Conservation (phyloP, 37 sponge, comb jelly and placozoan species). For the Geodia barretti region DNA sequence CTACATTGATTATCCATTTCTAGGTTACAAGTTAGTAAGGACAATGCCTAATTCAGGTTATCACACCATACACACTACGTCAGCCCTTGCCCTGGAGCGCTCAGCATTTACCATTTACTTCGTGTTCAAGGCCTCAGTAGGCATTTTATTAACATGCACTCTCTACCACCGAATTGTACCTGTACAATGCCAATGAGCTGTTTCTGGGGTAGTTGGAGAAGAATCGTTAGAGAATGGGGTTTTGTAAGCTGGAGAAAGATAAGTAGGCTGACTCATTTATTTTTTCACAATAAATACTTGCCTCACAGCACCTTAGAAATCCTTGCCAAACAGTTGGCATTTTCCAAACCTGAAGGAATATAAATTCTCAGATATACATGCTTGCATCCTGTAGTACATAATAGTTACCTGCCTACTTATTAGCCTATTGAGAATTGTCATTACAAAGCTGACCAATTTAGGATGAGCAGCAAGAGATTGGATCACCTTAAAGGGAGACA, state of each 20-base stretch:
- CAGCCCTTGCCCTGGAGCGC: background rate
- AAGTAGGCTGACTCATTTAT: background rate
- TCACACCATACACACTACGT: background rate
- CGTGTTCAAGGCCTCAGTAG: background rate
- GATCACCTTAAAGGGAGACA: slow-evolving; percentile 73
- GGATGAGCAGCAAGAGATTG: slow-evolving; percentile 85
- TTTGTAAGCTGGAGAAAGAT: slow-evolving; percentile 68
- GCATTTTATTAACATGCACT: background rate
- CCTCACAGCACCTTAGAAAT: slow-evolving; percentile 97
- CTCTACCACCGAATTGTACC: slow-evolving; percentile 3
- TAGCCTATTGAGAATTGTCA: slow-evolving; percentile 85
- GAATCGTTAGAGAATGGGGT: slow-evolving; percentile 85
- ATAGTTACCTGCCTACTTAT: slow-evolving; percentile 82
- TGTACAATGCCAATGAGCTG: slow-evolving; percentile 65
- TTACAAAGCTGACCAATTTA: slow-evolving; percentile 78
- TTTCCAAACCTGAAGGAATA: slow-evolving; percentile 84
- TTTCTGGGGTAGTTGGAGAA: slow-evolving; percentile 80
- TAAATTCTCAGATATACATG: background rate
- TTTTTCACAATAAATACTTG: background rate
- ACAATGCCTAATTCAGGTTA: background rate
- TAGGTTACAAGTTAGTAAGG: background rate
- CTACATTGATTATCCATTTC: no score
- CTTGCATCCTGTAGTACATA: background rate
- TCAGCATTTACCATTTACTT: background rate
- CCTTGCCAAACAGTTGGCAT: slow-evolving; percentile 97